Evolutionary conservation across 1,140 invertebrate genomes (phyloP).

Genomic region (Apolygus lucorum): DNA sequence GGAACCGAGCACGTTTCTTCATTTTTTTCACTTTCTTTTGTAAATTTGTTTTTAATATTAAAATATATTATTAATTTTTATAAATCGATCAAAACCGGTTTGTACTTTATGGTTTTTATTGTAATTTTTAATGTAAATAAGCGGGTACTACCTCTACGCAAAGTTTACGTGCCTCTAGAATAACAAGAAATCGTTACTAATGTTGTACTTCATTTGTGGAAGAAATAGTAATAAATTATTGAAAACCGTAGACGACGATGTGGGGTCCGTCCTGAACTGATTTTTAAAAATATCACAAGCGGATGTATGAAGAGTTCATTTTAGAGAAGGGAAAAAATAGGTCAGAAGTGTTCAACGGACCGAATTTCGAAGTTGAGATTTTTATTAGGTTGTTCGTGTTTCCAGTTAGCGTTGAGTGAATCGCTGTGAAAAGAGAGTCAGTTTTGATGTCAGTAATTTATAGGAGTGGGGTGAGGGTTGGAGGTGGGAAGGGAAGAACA

Average conservation of each 20-base stretch:
- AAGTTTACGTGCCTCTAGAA: background rate
- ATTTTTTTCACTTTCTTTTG: too few relatives aligned
- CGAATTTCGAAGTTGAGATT: too few relatives aligned
- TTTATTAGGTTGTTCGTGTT: too few relatives aligned
- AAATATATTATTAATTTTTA: too few relatives aligned
- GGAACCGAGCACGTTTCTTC: too few relatives aligned
- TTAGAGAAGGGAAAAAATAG: background rate
- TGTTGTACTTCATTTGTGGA: background rate
- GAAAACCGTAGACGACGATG: background rate
- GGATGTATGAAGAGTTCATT: background rate
- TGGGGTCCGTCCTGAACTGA: background rate
- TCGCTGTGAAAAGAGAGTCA: too few relatives aligned
- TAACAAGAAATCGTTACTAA: background rate
- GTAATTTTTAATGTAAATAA: background rate
- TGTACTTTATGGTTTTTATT: background rate
- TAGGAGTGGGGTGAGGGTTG: too few relatives aligned
- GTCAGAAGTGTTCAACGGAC: too few relatives aligned
- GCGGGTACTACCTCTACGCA: background rate
- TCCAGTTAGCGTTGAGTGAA: too few relatives aligned
- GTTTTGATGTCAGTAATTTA: background rate
- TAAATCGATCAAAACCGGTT: too few relatives aligned
- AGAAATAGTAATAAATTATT: background rate
- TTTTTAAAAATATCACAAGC: background rate
- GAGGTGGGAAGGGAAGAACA: too few relatives aligned
- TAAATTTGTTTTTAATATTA: too few relatives aligned